Conservation (phyloP, 2,113 vertebrate genomes). For the Corythoichthys intestinalis region DNA sequence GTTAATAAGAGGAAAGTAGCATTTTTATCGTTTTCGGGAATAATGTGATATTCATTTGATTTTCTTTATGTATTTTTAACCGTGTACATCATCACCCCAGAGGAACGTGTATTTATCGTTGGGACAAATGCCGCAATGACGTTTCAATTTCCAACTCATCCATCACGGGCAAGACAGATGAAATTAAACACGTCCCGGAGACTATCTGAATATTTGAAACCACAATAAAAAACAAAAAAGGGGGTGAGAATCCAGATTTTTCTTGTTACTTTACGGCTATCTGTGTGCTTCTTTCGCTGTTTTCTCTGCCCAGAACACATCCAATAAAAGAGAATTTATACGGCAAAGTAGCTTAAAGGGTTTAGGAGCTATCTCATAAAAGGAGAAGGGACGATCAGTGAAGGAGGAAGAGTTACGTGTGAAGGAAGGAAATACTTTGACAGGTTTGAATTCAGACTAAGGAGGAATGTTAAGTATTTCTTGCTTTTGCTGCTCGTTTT, state of each 20-base stretch:
- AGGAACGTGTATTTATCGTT: conserved; percentile 31
- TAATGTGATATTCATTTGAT: conserved; percentile 3
- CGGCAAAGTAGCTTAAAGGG: conserved; percentile 20
- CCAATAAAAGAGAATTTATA: conserved; percentile 38
- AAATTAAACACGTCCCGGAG: conserved; percentile 33
- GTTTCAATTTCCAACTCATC: conserved; percentile 41
- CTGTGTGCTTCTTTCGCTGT: neutral
- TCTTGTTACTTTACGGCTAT: conserved; percentile 19
- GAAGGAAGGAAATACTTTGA: neutral
- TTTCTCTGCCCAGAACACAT: conserved; percentile 14
- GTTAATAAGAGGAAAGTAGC: neutral
- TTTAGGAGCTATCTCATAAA: conserved; percentile 39
- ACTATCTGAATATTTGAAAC: conserved; percentile 26
- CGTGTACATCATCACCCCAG: neutral
- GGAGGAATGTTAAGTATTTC: too few relatives aligned
- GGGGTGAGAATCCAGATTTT: neutral
- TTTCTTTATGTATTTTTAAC: neutral
- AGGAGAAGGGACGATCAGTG: neutral
- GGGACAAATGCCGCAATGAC: conserved; percentile 14
- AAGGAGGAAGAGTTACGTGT: neutral
- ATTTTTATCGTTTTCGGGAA: conserved; percentile 2
- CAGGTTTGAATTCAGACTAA: neutral
- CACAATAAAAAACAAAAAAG: neutral
- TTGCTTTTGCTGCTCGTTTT: too few relatives aligned
- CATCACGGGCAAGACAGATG: conserved; percentile 37